phyloP scores from a whole-genome alignment of 2,888 invertebrate species.

The Sicus ferrugineus region DNA sequence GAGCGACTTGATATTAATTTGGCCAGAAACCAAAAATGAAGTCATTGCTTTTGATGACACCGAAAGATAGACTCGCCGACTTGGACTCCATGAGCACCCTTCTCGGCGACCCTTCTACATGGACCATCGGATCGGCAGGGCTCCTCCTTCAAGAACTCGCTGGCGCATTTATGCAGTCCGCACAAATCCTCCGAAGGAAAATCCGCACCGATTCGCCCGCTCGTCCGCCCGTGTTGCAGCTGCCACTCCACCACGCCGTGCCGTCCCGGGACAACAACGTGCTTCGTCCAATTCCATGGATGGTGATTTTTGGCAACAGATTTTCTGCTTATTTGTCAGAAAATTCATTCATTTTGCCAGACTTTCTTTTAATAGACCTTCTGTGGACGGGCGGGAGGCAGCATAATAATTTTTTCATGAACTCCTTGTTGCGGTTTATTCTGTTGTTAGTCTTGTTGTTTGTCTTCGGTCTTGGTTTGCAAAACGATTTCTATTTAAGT shows the following conservation, averaged over 20 bases:
- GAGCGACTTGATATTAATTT: slow-evolving; percentile 47
- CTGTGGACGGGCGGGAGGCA: slow-evolving; percentile 22
- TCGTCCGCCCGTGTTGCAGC: neutral
- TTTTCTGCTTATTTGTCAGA: slow-evolving; percentile 32
- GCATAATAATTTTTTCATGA: slow-evolving; percentile 29
- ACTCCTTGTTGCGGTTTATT: slow-evolving; percentile 16
- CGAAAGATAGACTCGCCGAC: slow-evolving; percentile 45
- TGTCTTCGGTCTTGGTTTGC: slow-evolving; percentile 10
- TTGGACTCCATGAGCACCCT: neutral
- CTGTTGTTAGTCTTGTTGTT: slow-evolving; percentile 7
- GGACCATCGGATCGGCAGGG: too few relatives aligned
- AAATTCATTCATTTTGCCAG: slow-evolving; percentile 25
- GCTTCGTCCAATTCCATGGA: slow-evolving; percentile 28
- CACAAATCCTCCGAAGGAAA: neutral
- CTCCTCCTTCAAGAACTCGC: neutral
- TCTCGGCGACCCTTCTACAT: neutral
- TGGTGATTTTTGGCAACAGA: slow-evolving; percentile 32
- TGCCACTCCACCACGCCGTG: neutral
- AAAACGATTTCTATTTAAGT: slow-evolving; percentile 28
- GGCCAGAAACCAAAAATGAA: slow-evolving; percentile 49
- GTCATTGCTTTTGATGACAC: slow-evolving; percentile 52
- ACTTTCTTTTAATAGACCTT: slow-evolving; percentile 23
- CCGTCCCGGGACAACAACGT: slow-evolving; percentile 3
- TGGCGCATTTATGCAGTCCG: neutral
- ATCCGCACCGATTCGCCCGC: neutral